Conservation (phyloP, 2,113 vertebrate genomes). For the Poicephalus gulielmi region DNA sequence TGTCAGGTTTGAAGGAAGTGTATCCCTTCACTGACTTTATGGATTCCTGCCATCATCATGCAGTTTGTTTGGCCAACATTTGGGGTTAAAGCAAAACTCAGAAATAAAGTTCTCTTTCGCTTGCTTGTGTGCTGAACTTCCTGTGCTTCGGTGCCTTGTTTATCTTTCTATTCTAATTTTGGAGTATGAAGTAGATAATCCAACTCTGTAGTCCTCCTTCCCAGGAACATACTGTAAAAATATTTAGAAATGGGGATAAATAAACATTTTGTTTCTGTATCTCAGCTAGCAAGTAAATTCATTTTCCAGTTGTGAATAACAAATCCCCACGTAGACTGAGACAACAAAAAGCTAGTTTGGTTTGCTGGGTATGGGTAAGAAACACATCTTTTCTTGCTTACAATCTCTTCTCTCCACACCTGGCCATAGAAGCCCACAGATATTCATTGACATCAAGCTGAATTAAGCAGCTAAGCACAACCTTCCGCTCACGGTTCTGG, state of each 20-base stretch:
- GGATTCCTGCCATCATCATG: not conserved
- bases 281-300: not conserved
- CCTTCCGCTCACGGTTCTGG: not conserved
- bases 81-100: not conserved
- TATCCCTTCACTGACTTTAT: not conserved
- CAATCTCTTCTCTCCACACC: not conserved
- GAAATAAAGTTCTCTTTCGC: not conserved
- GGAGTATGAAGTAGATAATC: not conserved
- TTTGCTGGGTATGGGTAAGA: not conserved
- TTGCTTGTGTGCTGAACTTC: not conserved
- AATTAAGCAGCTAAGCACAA: not conserved
- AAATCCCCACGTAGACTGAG: not conserved
- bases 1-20: not conserved
- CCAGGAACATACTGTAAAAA: not conserved
- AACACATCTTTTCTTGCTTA: not conserved
- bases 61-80: accelerated
- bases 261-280: not conserved
- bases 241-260: not conserved
- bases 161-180: not conserved
- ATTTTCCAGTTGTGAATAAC: not conserved
- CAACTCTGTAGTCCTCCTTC: not conserved
- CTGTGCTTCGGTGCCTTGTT: not conserved
- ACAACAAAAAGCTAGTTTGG: not conserved
- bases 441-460: not conserved
- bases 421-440: not conserved